phyloP scores from a whole-genome alignment of 2,888 invertebrate genomes.

The Tenthredo mesomela region DNA sequence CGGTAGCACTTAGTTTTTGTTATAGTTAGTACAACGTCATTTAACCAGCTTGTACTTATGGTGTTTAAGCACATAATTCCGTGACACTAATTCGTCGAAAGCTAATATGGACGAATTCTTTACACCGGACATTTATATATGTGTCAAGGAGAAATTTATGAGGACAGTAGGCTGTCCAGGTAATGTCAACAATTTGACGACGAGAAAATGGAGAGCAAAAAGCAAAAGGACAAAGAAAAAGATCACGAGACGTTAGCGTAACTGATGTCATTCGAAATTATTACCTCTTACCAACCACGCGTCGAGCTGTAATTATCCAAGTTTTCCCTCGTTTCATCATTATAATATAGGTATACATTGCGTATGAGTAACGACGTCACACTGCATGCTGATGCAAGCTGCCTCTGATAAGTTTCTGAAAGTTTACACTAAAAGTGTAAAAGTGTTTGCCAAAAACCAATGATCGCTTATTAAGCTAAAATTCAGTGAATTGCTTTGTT shows the following conservation, averaged over 20 bases:
- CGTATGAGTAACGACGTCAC: neutral
- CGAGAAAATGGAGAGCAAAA: neutral
- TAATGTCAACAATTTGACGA: neutral
- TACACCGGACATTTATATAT: neutral
- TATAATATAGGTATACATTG: neutral
- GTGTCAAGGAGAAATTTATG: conserved; percentile 31
- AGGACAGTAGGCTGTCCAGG: neutral
- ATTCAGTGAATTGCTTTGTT: neutral
- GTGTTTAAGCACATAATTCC: conserved; percentile 6
- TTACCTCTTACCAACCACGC: neutral
- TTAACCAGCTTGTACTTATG: conserved; percentile 22
- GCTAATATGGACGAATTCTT: conserved; percentile 38
- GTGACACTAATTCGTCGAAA: conserved; percentile 41
- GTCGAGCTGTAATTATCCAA: conserved; percentile 11
- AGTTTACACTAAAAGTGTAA: neutral
- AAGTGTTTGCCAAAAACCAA: neutral
- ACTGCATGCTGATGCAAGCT: neutral
- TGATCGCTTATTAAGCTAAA: neutral
- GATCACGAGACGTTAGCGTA: neutral
- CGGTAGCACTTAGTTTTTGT: neutral
- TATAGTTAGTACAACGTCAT: neutral
- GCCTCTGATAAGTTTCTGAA: neutral
- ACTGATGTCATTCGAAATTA: conserved; percentile 35
- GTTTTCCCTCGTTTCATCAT: conserved; percentile 28
- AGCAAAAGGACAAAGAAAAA: neutral